Evolutionary conservation across 2,888 invertebrate species (phyloP), one percentile per base, ranked within the genome.

Genomic region (Thereva nobilitata): DNA sequence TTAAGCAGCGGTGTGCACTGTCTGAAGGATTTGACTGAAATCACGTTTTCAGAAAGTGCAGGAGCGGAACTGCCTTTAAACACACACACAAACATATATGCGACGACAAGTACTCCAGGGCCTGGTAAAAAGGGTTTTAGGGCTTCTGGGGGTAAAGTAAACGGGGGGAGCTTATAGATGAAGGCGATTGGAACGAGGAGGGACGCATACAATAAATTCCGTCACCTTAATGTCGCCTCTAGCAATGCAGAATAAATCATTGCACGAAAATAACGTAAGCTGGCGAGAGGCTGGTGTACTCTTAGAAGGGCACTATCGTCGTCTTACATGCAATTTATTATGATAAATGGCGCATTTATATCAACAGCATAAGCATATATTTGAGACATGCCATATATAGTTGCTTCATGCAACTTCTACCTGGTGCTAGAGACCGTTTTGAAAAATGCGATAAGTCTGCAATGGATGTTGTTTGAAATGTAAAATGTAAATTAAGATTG

Each of bases 321-420:
- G 65, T 65, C 65, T 55, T 55, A 65, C 55, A 65, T 65, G 65
- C 65, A 65, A 65, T 65, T 65, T 56, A 65, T 65, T 65, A 65
- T 65, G 65, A 65, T 65, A 55, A 65, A 65, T 65, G 55, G 35
- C 10, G 38, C 49, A 54, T 65, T 65, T 52, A 65, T 54, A 38
- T 34, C 23, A 44, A 45, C 37, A 38, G 47, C 38, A 47, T 45
- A 49, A 56, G 23, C 23, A 23, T 23, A 23, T 23, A 23, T 23
- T 23, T 2, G 23, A 23, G 23, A 23, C 23, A 23, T 23, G 23
- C 23, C 23, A 23, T 23, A 1, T 23, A 23, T 23, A 1, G 23
- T 2, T 23, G 23, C 23, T 23, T 2, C 23, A 23, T 23, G 23
- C 23, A 23, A 23, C 23, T 23, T 23, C 23, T 2, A 23, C 23